phyloP scores from a whole-genome alignment of 2,113 vertebrate genomes.

The Varanus salvator region DNA sequence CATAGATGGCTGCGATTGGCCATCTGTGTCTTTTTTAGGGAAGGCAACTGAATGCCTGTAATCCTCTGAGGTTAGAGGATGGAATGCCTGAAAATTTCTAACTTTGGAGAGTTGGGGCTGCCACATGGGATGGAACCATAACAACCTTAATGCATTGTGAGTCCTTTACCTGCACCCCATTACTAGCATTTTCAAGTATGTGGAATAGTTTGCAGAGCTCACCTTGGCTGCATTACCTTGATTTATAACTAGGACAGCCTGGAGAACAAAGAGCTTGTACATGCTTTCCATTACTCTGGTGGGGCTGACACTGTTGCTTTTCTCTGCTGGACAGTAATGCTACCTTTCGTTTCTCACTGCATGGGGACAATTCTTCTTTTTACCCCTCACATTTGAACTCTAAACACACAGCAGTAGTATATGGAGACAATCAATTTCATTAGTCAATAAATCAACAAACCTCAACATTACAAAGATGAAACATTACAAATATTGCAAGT shows the following conservation, averaged over 20 bases:
- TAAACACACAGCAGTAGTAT: not conserved
- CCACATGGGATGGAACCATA: too few relatives aligned
- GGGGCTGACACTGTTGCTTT: not conserved
- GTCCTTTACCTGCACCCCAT: not conserved
- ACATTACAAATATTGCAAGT: too few relatives aligned
- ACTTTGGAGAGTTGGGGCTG: too few relatives aligned
- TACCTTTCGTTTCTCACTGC: too few relatives aligned
- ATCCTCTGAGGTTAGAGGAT: too few relatives aligned
- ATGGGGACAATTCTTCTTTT: not conserved
- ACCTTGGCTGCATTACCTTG: not conserved
- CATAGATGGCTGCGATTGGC: too few relatives aligned
- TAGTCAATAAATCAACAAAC: not conserved
- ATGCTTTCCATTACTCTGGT: not conserved
- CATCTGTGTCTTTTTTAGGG: too few relatives aligned
- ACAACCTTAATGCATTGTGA: not conserved
- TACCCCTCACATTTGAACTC: not conserved
- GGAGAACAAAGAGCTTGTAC: not conserved
- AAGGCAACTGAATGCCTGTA: too few relatives aligned
- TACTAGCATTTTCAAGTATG: not conserved
- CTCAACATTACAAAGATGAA: not conserved
- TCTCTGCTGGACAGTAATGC: too few relatives aligned
- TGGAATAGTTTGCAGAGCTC: not conserved
- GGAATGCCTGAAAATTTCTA: too few relatives aligned
- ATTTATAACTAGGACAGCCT: not conserved
- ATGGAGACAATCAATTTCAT: not conserved